phyloP scores from a whole-genome alignment of 2,797 vertebrate genomes.

The Mallotus villosus region DNA sequence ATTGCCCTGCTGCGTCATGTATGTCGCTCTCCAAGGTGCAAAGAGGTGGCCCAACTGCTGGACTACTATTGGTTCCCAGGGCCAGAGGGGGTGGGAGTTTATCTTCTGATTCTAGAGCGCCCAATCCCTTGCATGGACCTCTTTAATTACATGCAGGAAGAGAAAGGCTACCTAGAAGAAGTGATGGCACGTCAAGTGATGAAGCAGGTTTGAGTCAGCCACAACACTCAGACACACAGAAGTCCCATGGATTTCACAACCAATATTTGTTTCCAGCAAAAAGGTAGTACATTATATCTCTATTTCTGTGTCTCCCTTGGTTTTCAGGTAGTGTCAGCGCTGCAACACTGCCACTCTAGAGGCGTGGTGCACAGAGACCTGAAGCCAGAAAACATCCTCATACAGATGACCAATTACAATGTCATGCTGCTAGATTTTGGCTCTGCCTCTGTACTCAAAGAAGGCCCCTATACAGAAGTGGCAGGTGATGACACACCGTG shows the following conservation, averaged over 20 bases:
- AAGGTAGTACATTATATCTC: neutral
- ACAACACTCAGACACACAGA: neutral
- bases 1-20: conserved; percentile 62
- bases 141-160: conserved; percentile 55
- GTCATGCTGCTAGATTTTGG: conserved; percentile 65
- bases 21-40: conserved; percentile 47
- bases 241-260: too few relatives aligned
- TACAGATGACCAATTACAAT: conserved; percentile 54
- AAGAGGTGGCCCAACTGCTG: conserved; percentile 57
- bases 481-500: conserved; percentile 51
- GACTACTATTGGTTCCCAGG: conserved; percentile 55
- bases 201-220: conserved; percentile 38
- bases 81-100: conserved; percentile 36
- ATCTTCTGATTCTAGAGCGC: conserved; percentile 53
- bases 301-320: neutral
- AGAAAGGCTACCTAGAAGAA: conserved; percentile 54
- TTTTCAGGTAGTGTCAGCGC: conserved; percentile 53
- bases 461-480: conserved; percentile 62
- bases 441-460: conserved; percentile 63
- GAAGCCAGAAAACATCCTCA: conserved; percentile 67
- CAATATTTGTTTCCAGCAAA: neutral
- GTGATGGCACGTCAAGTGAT: conserved; percentile 45
- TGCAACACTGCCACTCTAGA: conserved; percentile 52
- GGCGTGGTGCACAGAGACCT: conserved; percentile 62
- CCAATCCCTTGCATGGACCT: conserved; percentile 49